Base-by-base conservation (phyloP, 1,140 invertebrate genomes). In the Acyrthosiphon pisum region DNA sequence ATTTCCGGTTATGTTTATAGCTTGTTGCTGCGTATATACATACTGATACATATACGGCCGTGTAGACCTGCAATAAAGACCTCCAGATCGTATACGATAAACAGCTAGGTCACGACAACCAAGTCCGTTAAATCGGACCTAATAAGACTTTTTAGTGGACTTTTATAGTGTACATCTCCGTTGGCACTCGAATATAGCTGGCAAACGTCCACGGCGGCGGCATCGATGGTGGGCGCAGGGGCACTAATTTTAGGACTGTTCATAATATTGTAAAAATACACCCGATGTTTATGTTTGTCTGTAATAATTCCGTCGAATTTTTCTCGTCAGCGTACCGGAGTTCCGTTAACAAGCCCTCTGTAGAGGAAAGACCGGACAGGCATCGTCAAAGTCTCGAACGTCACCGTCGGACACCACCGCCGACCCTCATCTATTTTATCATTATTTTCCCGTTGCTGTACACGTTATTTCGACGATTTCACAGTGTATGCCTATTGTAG, bases 261-360 rank as follows among this genome's bases (percentile, higher is more conserved):
- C 48, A 35, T 89, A 76, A 76, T 76, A 76, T 76, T n/a, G 60
- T 76, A 89, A 89, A 89, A 89, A 89, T 89, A 89, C 50, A 89
- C 35, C 22, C 88, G 6, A 89, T 53, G 88, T 89, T 89, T 56
- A 22, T 53, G 48, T 89, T n/a, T 46, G 6, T 46, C 84, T 30
- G 8, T 87, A 87, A 87, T 87, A n/a, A 87, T 48, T 56, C 48
- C n/a, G 88, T 56, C 88, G 35, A 89, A 23, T 89, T 56, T 56
- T 56, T 56, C 88, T 41, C 50, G 50, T 89, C 50, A 41, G 9
- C 44, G 30, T 76, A 76, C 60, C 22, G n/a, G n/a, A 53, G 48
- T 89, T 50, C 30, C 87, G 48, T 89, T 53, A 89, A 89, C 46
- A 26, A 50, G 46, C 87, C 11, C 35, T 37, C 9, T 84, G 37